Evolutionary conservation across 2,888 invertebrate species (phyloP).

Genomic region (Suillia variegata): DNA sequence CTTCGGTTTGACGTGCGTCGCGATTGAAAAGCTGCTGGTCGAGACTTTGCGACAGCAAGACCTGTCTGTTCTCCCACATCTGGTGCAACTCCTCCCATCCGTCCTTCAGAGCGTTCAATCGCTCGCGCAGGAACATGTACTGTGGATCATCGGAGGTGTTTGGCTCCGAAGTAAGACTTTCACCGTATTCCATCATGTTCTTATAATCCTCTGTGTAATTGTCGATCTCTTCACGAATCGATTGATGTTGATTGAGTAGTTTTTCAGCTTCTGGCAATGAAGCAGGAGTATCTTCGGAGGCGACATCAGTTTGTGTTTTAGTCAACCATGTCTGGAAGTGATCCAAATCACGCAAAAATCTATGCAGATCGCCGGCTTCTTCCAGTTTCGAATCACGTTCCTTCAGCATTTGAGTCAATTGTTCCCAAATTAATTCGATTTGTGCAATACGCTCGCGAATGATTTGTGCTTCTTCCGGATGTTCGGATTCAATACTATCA

Average conservation of each 20-base stretch:
- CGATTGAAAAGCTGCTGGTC: slow-evolving; percentile 95
- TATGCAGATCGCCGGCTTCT: slow-evolving; percentile 97
- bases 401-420: slow-evolving; percentile 94
- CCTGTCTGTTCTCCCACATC: slow-evolving; percentile 99
- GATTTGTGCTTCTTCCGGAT: slow-evolving; percentile 91
- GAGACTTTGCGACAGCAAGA: slow-evolving; percentile 90
- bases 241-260: slow-evolving; percentile 95
- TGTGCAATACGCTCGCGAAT: slow-evolving; percentile 89
- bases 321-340: slow-evolving; percentile 99
- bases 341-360: slow-evolving; percentile 97
- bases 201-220: slow-evolving; percentile 98
- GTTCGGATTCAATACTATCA: slow-evolving; percentile 86
- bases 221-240: slow-evolving; percentile 98
- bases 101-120: slow-evolving; percentile 96
- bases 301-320: slow-evolving; percentile 98
- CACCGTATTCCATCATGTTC: slow-evolving; percentile 99
- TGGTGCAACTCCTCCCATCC: slow-evolving; percentile 99
- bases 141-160: slow-evolving; percentile 95
- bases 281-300: slow-evolving; percentile 93
- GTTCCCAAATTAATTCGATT: slow-evolving; percentile 95
- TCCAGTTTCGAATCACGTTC: slow-evolving; percentile 98
- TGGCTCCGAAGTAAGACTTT: slow-evolving; percentile 86
- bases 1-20: slow-evolving; percentile 97
- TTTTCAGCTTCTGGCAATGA: slow-evolving; percentile 96
- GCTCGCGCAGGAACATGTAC: slow-evolving; percentile 99